Base-by-base conservation (phyloP, 2,797 vertebrate genomes). In the Amblyopsis hoosieri region DNA sequence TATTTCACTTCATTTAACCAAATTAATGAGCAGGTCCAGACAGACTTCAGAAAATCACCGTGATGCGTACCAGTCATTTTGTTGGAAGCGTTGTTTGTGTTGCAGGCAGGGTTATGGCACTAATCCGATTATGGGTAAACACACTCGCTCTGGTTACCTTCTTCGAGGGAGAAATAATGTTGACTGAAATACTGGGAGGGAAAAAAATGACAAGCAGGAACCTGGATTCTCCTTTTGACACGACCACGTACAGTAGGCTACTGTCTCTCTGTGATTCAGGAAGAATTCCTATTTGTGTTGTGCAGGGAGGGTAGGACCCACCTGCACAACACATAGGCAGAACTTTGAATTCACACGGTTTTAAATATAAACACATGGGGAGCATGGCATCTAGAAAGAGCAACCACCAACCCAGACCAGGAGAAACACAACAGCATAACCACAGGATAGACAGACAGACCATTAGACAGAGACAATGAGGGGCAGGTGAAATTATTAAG, bases 1-100 rank as follows among this genome's bases (percentile, higher is more conserved):
- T 89, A 87, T 92, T 85, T 91, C 92, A 93, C 91, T 93, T 93
- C 91, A 94, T 92, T 94, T 91, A 90, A 93, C 92, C 90, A 86
- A 91, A 92, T 92, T 93, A 93, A 93, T 93, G 91, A 93, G 91
- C 89, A 83, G 82, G 73, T 86, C 80, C 67, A 76, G 87, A 64
- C 82, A 78, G 81, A 80, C 67, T 64, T 75, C 60, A 33, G 48
- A 78, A 79, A 74, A 82, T 72, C 73, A 74, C 72, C 75, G 67
- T 83, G 59, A 75, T 65, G 62, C 60, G 71, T 58, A 58, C 61
- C 70, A 50, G 55, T 59, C 68, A 47, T 69, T 78, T 72, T 79
- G 64, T 33, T 67, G 66, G 66, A 61, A 14, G 60, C 15, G 47
- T 29, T 54, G 50, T 52, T 64, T 73, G 53, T 66, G 65, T 73